Percentiles rank a stretch among this genome's conserved stretches.
Evolutionary conservation across 2,888 invertebrate genomes (phyloP).

Genomic region (Drosophila meridiana): DNA sequence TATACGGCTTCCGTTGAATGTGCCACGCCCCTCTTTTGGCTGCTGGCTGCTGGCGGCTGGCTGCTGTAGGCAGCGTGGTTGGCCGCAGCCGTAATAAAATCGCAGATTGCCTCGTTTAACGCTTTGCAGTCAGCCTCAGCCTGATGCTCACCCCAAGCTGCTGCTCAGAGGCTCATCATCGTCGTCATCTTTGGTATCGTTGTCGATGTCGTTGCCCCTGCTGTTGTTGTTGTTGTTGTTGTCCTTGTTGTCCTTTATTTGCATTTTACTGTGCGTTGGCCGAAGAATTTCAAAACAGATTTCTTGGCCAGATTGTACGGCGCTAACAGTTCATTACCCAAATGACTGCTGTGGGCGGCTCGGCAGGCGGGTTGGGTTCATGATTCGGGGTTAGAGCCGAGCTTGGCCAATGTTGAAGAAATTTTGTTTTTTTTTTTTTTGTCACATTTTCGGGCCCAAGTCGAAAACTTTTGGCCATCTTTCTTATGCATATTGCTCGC

Average conservation of each 20-base stretch:
- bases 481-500: constrained; percentile 37
- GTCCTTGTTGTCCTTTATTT: constrained; percentile 52
- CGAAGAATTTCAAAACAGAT: constrained; percentile 74
- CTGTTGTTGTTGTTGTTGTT: background rate
- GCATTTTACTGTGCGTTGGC: constrained; percentile 50
- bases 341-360: constrained; percentile 60
- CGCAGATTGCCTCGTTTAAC: constrained; percentile 47
- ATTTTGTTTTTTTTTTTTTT: constrained; percentile 5
- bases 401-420: constrained; percentile 38
- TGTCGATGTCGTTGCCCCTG: background rate
- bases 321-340: constrained; percentile 79
- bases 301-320: constrained; percentile 74
- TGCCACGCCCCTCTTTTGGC: background rate
- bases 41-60: too few species aligned
- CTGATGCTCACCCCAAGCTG: constrained; percentile 14
- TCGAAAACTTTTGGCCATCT: constrained; percentile 49
- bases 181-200: constrained; percentile 16
- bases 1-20: constrained; percentile 42
- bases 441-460: constrained; percentile 37
- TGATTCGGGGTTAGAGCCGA: constrained; percentile 5
- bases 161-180: constrained; percentile 9
- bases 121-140: constrained; percentile 29
- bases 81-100: constrained; percentile 55
- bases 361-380: background rate
- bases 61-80: constrained; percentile 35